Evolutionary conservation across 2,888 invertebrate species (phyloP).

Genomic region (Schizotus pectinicornis): DNA sequence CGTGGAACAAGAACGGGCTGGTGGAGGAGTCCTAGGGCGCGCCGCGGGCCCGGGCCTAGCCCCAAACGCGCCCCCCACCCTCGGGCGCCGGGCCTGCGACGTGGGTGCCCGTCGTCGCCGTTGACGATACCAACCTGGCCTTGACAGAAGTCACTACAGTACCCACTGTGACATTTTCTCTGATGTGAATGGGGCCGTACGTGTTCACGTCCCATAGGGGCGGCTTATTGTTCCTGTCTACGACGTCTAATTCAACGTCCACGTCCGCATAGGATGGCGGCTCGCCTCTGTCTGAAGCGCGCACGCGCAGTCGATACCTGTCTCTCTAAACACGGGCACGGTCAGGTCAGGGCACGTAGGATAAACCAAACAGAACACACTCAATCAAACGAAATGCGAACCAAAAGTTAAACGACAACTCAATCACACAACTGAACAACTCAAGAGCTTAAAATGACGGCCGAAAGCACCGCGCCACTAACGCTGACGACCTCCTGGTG

Average conservation of each 20-base stretch:
- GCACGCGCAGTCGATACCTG: conserved; percentile 95
- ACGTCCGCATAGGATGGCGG: conserved; percentile 94
- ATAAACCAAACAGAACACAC: conserved; percentile 61
- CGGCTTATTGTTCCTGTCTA: conserved; percentile 98
- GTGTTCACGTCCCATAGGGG: conserved; percentile 94
- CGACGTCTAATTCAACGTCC: conserved; percentile 97
- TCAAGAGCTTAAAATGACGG: conserved; percentile 38
- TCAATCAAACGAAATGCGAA: conserved; percentile 52
- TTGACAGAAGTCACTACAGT: conserved; percentile 97
- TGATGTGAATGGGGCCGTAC: conserved; percentile 97
- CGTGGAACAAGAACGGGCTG: conserved; percentile 29
- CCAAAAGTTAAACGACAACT: conserved; percentile 48
- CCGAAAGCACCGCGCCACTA: conserved; percentile 8
- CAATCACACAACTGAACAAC: conserved; percentile 55
- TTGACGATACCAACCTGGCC: conserved; percentile 89
- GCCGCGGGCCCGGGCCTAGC: conserved; percentile 48
- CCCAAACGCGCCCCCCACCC: conserved; percentile 44
- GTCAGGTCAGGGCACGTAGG: conserved; percentile 70
- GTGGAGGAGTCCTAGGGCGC: conserved; percentile 38
- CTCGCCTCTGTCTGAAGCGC: conserved; percentile 94
- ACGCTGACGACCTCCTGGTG: too few species aligned
- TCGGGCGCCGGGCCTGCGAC: conserved; percentile 39
- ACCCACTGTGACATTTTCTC: conserved; percentile 99
- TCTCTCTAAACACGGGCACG: conserved; percentile 86
- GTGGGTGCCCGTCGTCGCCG: conserved; percentile 44